These are phyloP conservation scores for Habropoda laboriosa DNA, from an alignment of 1,140 invertebrate genomes.

Conservation along the genomic window DNA sequence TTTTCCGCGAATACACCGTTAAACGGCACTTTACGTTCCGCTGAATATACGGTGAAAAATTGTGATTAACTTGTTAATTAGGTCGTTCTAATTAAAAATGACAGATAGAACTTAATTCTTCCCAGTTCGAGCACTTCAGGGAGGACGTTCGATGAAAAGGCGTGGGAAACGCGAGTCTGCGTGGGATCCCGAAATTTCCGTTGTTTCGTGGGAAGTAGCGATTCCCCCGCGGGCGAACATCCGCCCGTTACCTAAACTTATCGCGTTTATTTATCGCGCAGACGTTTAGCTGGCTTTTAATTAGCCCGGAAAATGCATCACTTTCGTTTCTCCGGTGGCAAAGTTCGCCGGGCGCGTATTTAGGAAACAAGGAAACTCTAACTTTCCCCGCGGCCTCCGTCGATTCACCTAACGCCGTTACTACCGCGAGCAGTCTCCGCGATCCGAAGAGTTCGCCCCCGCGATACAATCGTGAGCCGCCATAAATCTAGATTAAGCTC, in stretches of 20 bases:
- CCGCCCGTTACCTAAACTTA: slow-evolving; percentile 55
- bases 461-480: slow-evolving; percentile 27
- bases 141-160: slow-evolving; percentile 13
- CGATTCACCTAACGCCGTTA: not conserved
- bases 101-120: too few species aligned
- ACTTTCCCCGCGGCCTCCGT: not conserved
- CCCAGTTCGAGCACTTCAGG: too few species aligned
- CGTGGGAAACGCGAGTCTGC: slow-evolving; percentile 30
- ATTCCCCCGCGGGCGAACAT: slow-evolving; percentile 41
- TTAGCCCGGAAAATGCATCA: slow-evolving; percentile 26
- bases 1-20: too few species aligned
- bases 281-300: slow-evolving; percentile 31
- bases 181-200: slow-evolving; percentile 30
- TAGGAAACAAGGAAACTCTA: slow-evolving; percentile 2
- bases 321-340: slow-evolving; percentile 9
- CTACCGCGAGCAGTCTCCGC: too few species aligned
- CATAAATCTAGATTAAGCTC: slow-evolving; percentile 44
- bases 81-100: too few species aligned
- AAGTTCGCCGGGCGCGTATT: not conserved
- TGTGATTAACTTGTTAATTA: too few species aligned
- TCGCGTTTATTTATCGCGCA: slow-evolving; percentile 58
- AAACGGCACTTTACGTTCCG: too few species aligned
- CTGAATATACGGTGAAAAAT: too few species aligned
- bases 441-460: slow-evolving; percentile 19
- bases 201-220: slow-evolving; percentile 36